Conservation (phyloP, 2,888 invertebrate genomes). For the Schizaphis graminum region DNA sequence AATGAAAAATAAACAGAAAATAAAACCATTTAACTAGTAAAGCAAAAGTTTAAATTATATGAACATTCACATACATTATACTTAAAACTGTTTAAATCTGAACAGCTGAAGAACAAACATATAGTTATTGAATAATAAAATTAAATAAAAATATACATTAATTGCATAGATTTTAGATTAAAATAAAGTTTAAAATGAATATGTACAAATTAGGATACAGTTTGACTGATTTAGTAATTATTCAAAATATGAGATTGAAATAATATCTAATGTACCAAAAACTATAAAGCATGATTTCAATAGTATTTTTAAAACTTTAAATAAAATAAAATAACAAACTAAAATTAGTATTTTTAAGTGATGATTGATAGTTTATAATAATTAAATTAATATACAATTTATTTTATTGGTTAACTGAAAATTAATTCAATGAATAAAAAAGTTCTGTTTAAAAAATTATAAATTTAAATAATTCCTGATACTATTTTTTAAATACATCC, state of each 20-base stretch:
- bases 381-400: neutral
- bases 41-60: neutral
- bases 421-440: neutral
- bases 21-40: neutral
- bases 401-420: neutral
- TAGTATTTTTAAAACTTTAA: neutral
- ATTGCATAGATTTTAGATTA: neutral
- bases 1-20: neutral
- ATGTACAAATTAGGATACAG: neutral
- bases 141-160: neutral
- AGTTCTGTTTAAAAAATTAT: neutral
- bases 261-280: neutral
- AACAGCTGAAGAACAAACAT: neutral
- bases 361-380: neutral
- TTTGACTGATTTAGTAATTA: neutral
- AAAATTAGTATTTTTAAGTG: neutral
- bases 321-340: neutral
- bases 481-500: neutral
- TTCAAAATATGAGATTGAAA: neutral
- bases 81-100: neutral
- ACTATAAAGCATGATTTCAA: neutral
- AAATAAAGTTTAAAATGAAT: neutral
- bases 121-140: neutral
- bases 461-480: neutral
- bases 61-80: neutral